phyloP scores from a whole-genome alignment of 2,888 invertebrate species.

The Drosophila limbata region DNA sequence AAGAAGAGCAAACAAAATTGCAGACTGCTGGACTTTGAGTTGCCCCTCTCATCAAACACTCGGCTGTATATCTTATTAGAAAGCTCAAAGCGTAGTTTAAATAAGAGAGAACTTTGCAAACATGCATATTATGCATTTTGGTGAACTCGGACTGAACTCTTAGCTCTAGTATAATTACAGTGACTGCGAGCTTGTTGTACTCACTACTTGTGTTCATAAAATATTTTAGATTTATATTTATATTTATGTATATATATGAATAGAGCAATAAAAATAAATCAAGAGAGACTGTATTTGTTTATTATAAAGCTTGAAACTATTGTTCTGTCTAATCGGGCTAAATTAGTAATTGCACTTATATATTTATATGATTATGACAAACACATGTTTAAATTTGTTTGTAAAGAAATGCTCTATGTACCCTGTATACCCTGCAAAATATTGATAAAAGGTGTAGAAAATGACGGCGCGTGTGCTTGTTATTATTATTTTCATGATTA shows the following conservation, averaged over 20 bases:
- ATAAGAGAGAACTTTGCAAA: not conserved
- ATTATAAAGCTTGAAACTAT: not conserved
- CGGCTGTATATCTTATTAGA: not conserved
- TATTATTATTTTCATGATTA: constrained; percentile 50
- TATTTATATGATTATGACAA: not conserved
- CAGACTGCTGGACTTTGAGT: constrained; percentile 37
- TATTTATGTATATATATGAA: not conserved
- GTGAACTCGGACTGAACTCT: not conserved
- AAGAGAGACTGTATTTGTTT: not conserved
- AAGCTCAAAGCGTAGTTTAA: constrained; percentile 3
- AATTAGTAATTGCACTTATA: not conserved
- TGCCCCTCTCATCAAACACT: constrained; percentile 3
- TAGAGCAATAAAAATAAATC: not conserved
- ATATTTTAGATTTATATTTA: no score
- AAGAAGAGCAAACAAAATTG: constrained; percentile 6
- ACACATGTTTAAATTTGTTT: not conserved
- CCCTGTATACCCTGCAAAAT: constrained; percentile 39
- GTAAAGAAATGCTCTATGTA: not conserved
- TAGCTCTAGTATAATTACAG: not conserved
- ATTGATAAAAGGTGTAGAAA: constrained; percentile 18
- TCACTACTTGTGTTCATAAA: not conserved
- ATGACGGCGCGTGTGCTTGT: constrained; percentile 54
- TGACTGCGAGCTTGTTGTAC: not conserved
- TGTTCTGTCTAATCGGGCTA: not conserved
- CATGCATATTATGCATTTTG: not conserved